Evolutionary conservation across 1,140 invertebrate species (phyloP), one percentile per base, ranked within the genome.

Genomic region (Neelides sp.): DNA sequence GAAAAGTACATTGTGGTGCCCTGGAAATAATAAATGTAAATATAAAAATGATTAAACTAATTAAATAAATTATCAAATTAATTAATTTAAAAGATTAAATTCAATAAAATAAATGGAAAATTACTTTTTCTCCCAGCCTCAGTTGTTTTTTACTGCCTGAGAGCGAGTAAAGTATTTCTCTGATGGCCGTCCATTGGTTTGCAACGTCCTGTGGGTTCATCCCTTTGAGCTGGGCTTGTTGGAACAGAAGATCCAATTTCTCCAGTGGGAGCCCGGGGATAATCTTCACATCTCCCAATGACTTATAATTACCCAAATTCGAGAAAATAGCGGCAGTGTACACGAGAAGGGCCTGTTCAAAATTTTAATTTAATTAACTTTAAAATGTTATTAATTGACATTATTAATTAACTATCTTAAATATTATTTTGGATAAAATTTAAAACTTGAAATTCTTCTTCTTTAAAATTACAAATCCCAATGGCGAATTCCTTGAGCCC

Each of bases 1-100:
- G 91, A 94, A 65, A 90, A 89, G 67, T 97, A 97, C 26, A 89
- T 91, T 5, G 89, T 91, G 10, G 84, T 75, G 20, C 90, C 90
- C 73, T 82, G 54, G 8, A 35, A 51, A 37, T 37, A 61, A 23
- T 27, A 55, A 52, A 49, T 48, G 24, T 36, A 41, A 3, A 40
- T 41, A 50, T 35, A 28, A 23, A 51, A 46, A 20, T 15, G 56
- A 28, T 44, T 1, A 17, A 26, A 43, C 10, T 34, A 27, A 49
- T 35, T 34, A 15, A 46, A 40, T 23, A 43, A 23, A 39, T 53
- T 4, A 23, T 24, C n/a, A 20, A n/a, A n/a, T n/a, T n/a, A n/a
- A n/a, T n/a, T n/a, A n/a, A n/a, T n/a, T n/a, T n/a, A n/a, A n/a
- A n/a, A n/a, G n/a, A n/a, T n/a, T n/a, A n/a, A n/a, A n/a, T n/a